These are phyloP conservation scores for Progne subis DNA, from an alignment of 2,113 vertebrate species.

Conservation along the genomic window DNA sequence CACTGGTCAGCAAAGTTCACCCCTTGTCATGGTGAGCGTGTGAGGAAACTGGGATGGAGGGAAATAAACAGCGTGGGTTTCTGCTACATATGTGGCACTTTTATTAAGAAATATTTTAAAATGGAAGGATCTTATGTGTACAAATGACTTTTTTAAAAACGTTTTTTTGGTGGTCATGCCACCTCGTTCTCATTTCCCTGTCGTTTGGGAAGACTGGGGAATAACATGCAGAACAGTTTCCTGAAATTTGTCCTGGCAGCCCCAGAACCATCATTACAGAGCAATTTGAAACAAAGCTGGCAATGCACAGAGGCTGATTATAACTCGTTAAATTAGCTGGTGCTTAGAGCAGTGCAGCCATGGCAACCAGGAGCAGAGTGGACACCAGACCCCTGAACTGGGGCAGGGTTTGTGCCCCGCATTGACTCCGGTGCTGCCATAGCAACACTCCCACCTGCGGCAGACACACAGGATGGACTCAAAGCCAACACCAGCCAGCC, in stretches of 20 bases:
- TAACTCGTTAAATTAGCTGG: background rate
- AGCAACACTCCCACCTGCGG: background rate
- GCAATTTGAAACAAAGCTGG: background rate
- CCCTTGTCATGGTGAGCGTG: background rate
- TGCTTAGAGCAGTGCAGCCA: background rate
- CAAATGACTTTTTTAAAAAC: background rate
- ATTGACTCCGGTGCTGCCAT: conserved; percentile 8
- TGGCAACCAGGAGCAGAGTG: background rate
- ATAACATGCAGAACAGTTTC: background rate
- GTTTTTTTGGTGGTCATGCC: accelerated
- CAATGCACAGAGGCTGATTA: background rate
- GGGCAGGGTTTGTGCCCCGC: background rate
- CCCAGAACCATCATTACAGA: background rate
- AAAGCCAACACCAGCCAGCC: background rate
- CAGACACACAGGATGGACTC: background rate
- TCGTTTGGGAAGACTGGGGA: background rate
- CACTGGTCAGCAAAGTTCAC: accelerated
- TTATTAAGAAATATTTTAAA: background rate
- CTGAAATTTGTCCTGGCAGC: background rate
- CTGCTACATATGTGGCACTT: background rate
- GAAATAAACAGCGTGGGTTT: background rate
- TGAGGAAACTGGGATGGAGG: background rate
- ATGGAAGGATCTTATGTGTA: background rate
- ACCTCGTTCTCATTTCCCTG: background rate
- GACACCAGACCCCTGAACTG: background rate